Evolutionary conservation across 1,140 invertebrate genomes (phyloP).

Genomic region (Caenorhabditis remanei): DNA sequence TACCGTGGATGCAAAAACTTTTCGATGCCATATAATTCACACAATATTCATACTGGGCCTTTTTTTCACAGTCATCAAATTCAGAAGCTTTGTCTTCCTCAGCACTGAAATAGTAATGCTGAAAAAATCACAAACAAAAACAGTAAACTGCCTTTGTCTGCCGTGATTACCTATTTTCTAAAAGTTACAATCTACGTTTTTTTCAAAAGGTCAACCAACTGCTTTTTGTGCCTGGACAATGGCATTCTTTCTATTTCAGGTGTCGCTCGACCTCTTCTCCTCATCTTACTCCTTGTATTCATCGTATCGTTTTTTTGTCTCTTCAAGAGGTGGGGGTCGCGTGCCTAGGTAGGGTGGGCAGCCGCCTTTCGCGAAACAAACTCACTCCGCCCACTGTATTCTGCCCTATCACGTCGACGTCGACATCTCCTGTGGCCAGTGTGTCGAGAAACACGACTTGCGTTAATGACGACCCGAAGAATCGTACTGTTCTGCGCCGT

Average conservation of each 20-base stretch:
- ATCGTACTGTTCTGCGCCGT: constrained; percentile 44
- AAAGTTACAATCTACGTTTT: no score
- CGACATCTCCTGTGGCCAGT: constrained; percentile 49
- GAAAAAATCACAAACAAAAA: no score
- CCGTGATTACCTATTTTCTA: no score
- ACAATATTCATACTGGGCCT: no score
- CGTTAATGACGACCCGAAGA: constrained; percentile 55
- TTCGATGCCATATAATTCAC: no score
- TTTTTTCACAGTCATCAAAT: no score
- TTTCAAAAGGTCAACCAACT: constrained; percentile 22
- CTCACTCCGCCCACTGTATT: constrained; percentile 55
- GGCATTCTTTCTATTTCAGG: constrained; percentile 16
- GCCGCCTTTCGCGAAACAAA: constrained; percentile 53
- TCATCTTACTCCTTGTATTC: constrained; percentile 1
- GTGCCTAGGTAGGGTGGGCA: constrained; percentile 39
- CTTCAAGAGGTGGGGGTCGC: constrained; percentile 41
- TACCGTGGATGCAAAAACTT: no score
- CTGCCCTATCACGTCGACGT: constrained; percentile 50
- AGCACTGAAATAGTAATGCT: no score
- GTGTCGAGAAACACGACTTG: constrained; percentile 56
- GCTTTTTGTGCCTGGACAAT: neutral
- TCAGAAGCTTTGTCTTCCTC: no score
- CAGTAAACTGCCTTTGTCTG: no score
- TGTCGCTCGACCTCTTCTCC: neutral
- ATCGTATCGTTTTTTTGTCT: neutral